Evolutionary conservation across 2,113 vertebrate genomes (phyloP), one percentile per base, ranked within the genome.

Genomic region (Boulengeromyrus knoepffleri): DNA sequence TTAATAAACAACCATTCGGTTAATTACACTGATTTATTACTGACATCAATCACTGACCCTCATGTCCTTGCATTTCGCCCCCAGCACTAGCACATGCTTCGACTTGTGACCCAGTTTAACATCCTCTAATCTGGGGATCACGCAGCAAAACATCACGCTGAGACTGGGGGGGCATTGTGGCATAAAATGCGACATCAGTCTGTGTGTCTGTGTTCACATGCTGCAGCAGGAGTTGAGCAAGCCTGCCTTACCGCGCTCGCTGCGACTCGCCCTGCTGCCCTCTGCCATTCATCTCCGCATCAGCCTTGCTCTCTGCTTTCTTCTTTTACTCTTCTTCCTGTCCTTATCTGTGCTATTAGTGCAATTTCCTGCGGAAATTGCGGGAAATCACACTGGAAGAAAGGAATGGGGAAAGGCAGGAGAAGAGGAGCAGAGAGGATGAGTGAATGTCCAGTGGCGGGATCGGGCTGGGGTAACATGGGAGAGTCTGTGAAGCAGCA

Each of bases 21-120:
- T 87, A 52, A 36, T 87, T 52, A 52, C 21, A 46, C 47, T 87
- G 85, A 87, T 49, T 87, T 87, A 87, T 87, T 56, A 87, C 47
- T 87, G 45, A 36, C 27, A 87, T 87, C 50, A 5, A 21, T 87
- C 85, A 36, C 17, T 87, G 47, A 52, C 85, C 85, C 46, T 31
- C n/a, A 8, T 36, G 85, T 36, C 85, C 85, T 84, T 84, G 80
- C 3, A 45, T 83, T 2, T 39, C 9, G 39, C 77, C 19, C 36
- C 39, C 31, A 45, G 77, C 77, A 45, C 31, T 21, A 83, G 36
- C 39, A 5, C 31, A 21, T 15, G 19, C 31, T 83, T 39, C 17
- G 39, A 45, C 77, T 83, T 21, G 77, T 8, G 77, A 83, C 77
- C 77, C 77, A 83, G 36, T 83, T 83, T 83, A 45, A 42, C 39